These are phyloP conservation scores for Eulemur mongoz DNA, from an alignment of 2,797 vertebrate genomes.

Conservation along the genomic window DNA sequence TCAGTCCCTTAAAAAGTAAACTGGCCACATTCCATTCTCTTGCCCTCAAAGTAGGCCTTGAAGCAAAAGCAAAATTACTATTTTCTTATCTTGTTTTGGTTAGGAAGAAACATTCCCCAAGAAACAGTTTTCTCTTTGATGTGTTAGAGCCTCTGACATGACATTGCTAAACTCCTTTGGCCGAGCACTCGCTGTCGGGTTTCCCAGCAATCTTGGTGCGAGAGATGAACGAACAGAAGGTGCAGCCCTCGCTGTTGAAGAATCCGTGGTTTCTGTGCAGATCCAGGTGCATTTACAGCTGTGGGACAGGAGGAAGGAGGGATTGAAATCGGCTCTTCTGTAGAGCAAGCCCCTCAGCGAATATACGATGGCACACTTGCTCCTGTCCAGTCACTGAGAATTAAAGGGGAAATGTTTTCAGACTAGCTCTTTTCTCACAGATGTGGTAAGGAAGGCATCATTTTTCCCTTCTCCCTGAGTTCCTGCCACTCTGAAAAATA, in stretches of 20 bases:
- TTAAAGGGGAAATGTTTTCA: background rate
- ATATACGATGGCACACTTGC: rapidly evolving
- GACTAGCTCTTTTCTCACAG: background rate
- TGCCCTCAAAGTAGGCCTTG: background rate
- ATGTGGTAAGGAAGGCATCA: background rate
- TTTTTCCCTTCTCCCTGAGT: background rate
- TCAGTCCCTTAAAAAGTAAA: constrained; percentile 67
- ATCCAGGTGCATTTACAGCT: rapidly evolving
- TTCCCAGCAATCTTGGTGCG: background rate
- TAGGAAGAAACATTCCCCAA: background rate
- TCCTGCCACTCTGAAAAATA: background rate
- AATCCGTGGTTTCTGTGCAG: background rate
- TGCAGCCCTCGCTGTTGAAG: rapidly evolving
- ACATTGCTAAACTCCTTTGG: background rate
- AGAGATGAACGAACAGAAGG: background rate
- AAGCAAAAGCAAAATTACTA: background rate
- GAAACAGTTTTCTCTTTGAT: background rate
- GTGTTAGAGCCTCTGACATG: background rate
- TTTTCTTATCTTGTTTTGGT: background rate
- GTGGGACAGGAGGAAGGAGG: background rate
- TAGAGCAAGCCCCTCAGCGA: rapidly evolving
- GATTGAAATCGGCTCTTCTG: background rate
- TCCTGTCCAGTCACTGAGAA: background rate
- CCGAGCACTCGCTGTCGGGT: background rate
- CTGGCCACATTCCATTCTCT: background rate